Evolutionary conservation across 2,113 vertebrate species (phyloP).

Genomic region (Felis chaus): DNA sequence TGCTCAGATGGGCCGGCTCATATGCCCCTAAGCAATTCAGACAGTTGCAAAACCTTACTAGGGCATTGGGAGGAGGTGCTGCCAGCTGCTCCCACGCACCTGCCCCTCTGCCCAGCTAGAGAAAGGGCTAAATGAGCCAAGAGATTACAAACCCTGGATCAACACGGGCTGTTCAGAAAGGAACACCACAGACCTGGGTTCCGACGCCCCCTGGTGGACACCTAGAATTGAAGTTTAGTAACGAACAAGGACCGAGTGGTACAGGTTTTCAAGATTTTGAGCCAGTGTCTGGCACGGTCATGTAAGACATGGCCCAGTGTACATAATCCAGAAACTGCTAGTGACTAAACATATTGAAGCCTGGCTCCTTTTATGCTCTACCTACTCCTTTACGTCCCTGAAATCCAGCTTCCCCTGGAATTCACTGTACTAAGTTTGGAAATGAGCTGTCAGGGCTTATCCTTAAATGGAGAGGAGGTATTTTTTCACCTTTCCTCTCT

Average conservation of each 20-base stretch:
- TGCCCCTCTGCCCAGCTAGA: neutral
- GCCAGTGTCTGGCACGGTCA: neutral
- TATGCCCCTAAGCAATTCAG: neutral
- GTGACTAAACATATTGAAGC: neutral
- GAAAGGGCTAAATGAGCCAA: neutral
- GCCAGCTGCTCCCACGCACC: neutral
- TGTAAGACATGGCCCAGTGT: neutral
- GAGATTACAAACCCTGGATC: neutral
- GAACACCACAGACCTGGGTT: neutral
- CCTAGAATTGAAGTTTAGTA: neutral
- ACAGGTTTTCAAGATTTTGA: neutral
- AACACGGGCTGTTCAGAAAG: neutral
- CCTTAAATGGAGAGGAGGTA: neutral
- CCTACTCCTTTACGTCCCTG: neutral
- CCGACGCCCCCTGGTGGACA: constrained; percentile 53
- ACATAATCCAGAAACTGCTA: neutral
- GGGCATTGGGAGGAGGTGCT: neutral
- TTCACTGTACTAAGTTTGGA: neutral
- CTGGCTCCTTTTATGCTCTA: neutral
- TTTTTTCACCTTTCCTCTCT: neutral
- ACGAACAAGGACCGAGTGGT: no score
- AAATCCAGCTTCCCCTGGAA: neutral
- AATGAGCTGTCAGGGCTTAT: neutral
- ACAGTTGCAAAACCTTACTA: constrained; percentile 16
- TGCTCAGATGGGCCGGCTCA: neutral